phyloP scores from a whole-genome alignment of 2,888 invertebrate species.

The Metalampra italica region DNA sequence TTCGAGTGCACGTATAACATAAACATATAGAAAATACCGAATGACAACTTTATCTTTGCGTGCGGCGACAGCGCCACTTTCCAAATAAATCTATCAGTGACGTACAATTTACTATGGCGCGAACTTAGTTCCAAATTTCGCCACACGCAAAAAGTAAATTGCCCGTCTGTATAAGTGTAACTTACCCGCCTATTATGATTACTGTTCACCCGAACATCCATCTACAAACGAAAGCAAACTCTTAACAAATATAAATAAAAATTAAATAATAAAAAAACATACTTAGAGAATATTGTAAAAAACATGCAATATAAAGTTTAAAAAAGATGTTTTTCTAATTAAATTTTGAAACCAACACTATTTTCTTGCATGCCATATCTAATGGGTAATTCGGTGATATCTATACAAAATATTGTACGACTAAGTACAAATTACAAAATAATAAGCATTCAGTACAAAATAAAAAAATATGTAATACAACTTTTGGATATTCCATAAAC shows the following conservation, averaged over 20 bases:
- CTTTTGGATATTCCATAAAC: too few species aligned
- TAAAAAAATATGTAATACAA: too few species aligned
- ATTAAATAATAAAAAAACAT: conserved; percentile 19
- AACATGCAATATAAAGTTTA: conserved; percentile 15
- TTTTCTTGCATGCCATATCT: neutral
- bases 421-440: too few species aligned
- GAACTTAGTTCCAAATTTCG: neutral
- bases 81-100: too few species aligned
- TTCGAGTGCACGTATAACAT: too few species aligned
- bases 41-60: too few species aligned
- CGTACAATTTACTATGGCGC: too few species aligned
- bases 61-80: too few species aligned
- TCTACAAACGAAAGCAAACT: conserved; percentile 77
- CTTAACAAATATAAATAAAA: conserved; percentile 49
- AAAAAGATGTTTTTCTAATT: neutral
- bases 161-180: conserved; percentile 38
- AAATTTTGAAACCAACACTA: neutral
- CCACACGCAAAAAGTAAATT: conserved; percentile 18
- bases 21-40: too few species aligned
- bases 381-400: too few species aligned
- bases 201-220: conserved; percentile 78
- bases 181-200: conserved; percentile 79
- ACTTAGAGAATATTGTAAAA: conserved; percentile 18
- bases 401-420: too few species aligned
- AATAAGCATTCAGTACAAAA: too few species aligned